A percentile compares a stretch with the other conserved stretches of the same genome.
Conservation (phyloP, 37 sponge, comb jelly and placozoan species). For the Beroe forskalii region DNA sequence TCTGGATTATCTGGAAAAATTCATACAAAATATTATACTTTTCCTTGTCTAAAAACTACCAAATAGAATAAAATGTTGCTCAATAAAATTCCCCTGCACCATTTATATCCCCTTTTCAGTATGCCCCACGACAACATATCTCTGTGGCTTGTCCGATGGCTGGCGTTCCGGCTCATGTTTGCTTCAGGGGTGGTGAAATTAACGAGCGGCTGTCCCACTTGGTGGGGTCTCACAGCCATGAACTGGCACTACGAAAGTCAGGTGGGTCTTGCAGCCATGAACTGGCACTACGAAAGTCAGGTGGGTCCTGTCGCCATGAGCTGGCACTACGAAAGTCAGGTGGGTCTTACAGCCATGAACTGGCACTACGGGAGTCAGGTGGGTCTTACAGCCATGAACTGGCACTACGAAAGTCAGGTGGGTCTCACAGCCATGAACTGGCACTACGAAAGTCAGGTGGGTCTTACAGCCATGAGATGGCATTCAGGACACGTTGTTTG, state of each 20-base stretch:
- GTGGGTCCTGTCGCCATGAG: too few species aligned
- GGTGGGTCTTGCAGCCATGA: conserved; percentile 76
- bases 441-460: conserved; percentile 84
- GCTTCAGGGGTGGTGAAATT: conserved; percentile 96
- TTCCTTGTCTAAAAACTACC: too few species aligned
- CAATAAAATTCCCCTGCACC: background rate
- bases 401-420: conserved; percentile 87
- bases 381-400: conserved; percentile 78
- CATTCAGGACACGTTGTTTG: too few species aligned
- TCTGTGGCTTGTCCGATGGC: conserved; percentile 89
- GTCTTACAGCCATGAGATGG: too few species aligned
- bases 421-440: conserved; percentile 78
- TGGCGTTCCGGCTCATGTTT: conserved; percentile 96
- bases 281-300: conserved; percentile 86
- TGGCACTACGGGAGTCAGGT: conserved; percentile 86
- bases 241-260: conserved; percentile 86
- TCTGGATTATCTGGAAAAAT: conserved; percentile 29
- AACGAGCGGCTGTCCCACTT: conserved; percentile 87
- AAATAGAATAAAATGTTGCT: too few species aligned
- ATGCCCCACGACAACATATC: conserved; percentile 69
- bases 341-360: conserved; percentile 78
- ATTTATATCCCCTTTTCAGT: conserved; percentile 25
- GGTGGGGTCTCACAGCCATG: conserved; percentile 82
- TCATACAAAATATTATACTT: too few species aligned
- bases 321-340: too few species aligned